Base-by-base conservation (phyloP, 2,113 vertebrate genomes). In the Propithecus coquereli region DNA sequence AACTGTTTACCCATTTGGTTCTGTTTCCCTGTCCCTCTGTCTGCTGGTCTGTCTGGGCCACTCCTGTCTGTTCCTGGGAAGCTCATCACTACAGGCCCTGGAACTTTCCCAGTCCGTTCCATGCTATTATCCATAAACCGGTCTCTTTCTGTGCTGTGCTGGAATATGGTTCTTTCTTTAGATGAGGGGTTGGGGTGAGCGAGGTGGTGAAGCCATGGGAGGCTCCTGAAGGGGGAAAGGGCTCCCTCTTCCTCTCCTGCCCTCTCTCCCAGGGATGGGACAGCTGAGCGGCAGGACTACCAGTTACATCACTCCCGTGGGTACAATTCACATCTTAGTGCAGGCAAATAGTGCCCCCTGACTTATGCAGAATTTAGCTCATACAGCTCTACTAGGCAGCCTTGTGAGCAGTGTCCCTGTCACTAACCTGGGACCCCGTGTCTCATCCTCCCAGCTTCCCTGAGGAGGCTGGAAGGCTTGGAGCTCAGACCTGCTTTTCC, bases 161-260 rank as follows among this genome's bases (percentile, higher is more conserved):
- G 54, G 66, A 68, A 76, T 95, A 76, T 96, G 94, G 34, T 94
- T 97, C 74, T 94, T 96, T 96, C 54, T 96, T 87, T 63, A 92
- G 50, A 14, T 25, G 79, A 11, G 59, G 40, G 4, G 11, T 73
- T 87, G 77, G 79, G 65, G 43, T 11, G 14, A 88, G 43, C 25
- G 43, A 57, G 57, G 9, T 4, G 45, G 11, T n/a, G 40, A 47
- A 80, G 77, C 63, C 52, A 30, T 23, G 9, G 8, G 85, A 95
- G 40, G 4, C 43, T 54, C 63, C 17, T 66, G 20, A 80, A 57
- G 66, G 34, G 81, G 80, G 20, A 66, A 40, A 40, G 43, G 63
- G 2, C 30, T 87, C 80, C 22, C 27, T 82, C 30, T 63, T 71
- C 59, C 7, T 11, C 30, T 34, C 25, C 30, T 40, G 70, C 14